Percentiles rank a stretch among this genome's conserved stretches.
These are phyloP conservation scores for Sandelia bainsii DNA, from an alignment of 2,797 vertebrate genomes.

Conservation along the genomic window DNA sequence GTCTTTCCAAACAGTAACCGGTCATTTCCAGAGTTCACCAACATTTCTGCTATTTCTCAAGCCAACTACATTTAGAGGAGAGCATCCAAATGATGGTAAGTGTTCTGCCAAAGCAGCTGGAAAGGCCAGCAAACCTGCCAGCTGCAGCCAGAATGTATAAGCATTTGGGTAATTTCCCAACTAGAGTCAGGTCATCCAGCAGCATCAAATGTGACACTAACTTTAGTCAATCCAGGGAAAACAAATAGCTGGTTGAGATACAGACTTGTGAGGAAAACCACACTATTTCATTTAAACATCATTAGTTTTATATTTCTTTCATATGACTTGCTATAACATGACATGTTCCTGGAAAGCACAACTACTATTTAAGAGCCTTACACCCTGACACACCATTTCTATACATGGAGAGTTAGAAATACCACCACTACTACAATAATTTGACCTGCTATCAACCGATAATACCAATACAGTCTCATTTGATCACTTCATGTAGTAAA, in stretches of 20 bases:
- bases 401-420: no score
- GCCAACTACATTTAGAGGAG: constrained; percentile 41
- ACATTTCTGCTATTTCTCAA: constrained; percentile 24
- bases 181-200: constrained; percentile 57
- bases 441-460: no score
- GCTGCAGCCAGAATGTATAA: constrained; percentile 55
- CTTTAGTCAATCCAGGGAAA: constrained; percentile 36
- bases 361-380: no score
- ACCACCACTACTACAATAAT: no score
- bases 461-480: no score
- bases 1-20: constrained; percentile 47
- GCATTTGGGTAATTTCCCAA: constrained; percentile 65
- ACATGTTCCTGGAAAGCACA: background rate
- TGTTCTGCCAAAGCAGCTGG: constrained; percentile 75
- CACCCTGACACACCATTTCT: no score
- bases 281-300: background rate
- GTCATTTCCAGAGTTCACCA: constrained; percentile 51
- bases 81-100: constrained; percentile 55
- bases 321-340: background rate
- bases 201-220: constrained; percentile 49
- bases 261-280: background rate
- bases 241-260: constrained; percentile 17
- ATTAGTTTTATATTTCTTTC: background rate
- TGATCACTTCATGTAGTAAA: no score
- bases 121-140: constrained; percentile 51